Conservation (phyloP, 2,888 invertebrate genomes). For the Suillia variegata region DNA sequence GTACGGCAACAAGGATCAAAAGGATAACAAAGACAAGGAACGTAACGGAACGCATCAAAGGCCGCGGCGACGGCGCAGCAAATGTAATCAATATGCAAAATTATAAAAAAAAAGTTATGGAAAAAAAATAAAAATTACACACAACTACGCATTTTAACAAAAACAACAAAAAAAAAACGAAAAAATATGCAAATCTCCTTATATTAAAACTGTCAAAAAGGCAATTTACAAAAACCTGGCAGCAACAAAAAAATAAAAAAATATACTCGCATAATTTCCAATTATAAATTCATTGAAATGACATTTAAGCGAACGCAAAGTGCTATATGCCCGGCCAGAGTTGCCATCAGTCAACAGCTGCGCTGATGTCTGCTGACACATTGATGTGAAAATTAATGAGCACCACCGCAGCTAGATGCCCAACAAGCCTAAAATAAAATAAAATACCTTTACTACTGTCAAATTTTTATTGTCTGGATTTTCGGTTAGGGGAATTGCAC, state of each 20-base stretch:
- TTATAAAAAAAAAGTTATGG: slow-evolving; percentile 8
- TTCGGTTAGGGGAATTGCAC: no score
- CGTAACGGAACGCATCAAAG: background rate
- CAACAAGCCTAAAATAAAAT: background rate
- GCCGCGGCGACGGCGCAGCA: background rate
- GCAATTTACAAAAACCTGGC: slow-evolving; percentile 3
- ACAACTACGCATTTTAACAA: slow-evolving; percentile 5
- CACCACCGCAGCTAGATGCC: slow-evolving; percentile 6
- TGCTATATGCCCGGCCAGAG: slow-evolving; percentile 25
- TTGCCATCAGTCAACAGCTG: slow-evolving; percentile 39
- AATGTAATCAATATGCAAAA: background rate
- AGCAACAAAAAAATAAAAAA: background rate
- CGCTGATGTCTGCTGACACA: slow-evolving; percentile 19
- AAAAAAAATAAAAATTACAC: slow-evolving; percentile 16
- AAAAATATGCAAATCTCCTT: slow-evolving; percentile 16
- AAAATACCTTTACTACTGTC: no score
- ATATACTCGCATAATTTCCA: slow-evolving; percentile 38
- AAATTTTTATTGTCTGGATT: no score
- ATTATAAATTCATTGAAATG: slow-evolving; percentile 53
- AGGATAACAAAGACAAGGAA: slow-evolving; percentile 20
- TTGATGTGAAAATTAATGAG: slow-evolving; percentile 37
- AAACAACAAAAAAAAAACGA: background rate
- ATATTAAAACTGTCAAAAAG: slow-evolving; percentile 2
- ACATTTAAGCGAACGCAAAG: slow-evolving; percentile 40
- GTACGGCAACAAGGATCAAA: slow-evolving; percentile 24